These are phyloP conservation scores for Hylaeus volcanicus DNA, from an alignment of 1,140 invertebrate species.

Conservation along the genomic window DNA sequence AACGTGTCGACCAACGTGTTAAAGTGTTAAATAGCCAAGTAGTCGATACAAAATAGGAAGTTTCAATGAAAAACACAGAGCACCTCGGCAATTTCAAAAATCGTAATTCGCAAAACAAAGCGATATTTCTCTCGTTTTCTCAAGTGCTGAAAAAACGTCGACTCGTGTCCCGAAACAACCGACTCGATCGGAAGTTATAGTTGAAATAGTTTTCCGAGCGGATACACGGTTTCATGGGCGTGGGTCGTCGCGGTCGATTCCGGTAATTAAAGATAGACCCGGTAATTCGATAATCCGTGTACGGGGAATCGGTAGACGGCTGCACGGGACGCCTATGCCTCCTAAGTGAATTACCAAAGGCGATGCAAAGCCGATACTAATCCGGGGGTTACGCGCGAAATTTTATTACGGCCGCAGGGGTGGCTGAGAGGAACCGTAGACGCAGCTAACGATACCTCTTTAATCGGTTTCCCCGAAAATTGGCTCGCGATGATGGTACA, in stretches of 20 bases:
- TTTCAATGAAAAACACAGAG: too few relatives aligned
- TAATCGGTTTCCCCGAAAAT: not conserved
- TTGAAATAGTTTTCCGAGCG: too few relatives aligned
- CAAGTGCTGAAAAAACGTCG: too few relatives aligned
- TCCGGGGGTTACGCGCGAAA: conserved; percentile 10
- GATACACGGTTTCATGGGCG: not conserved
- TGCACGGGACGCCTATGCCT: not conserved
- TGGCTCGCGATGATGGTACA: not conserved
- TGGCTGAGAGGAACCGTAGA: not conserved
- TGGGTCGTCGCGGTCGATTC: conserved; percentile 14
- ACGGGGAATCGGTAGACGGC: conserved; percentile 11
- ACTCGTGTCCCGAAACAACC: too few relatives aligned
- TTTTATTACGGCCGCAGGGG: not conserved
- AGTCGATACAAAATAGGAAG: too few relatives aligned
- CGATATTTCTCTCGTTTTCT: too few relatives aligned
- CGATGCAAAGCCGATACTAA: conserved; percentile 25
- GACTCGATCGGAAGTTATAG: too few relatives aligned
- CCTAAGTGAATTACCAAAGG: conserved; percentile 30
- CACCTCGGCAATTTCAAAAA: too few relatives aligned
- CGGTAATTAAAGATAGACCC: conserved; percentile 32
- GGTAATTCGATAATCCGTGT: conserved; percentile 21
- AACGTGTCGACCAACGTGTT: too few relatives aligned
- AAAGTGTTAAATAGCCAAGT: too few relatives aligned
- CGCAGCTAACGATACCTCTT: not conserved
- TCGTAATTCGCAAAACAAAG: too few relatives aligned